Conservation (phyloP, 1,140 invertebrate species). For the Pachypeltis micranthus region DNA sequence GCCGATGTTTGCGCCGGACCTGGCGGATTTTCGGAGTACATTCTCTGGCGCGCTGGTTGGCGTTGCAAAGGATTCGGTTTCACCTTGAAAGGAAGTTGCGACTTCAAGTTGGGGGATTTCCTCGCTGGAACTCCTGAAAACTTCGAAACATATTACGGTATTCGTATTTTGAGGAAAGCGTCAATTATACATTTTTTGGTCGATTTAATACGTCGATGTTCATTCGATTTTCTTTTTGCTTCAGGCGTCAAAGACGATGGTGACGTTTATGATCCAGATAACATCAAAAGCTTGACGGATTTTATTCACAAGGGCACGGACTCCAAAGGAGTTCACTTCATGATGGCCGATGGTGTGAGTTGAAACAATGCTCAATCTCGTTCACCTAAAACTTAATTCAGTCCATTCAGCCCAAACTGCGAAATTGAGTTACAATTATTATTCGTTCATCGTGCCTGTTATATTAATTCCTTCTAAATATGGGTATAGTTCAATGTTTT, state of each 20-base stretch:
- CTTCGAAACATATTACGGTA: slow-evolving; percentile 89
- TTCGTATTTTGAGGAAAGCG: too few species aligned
- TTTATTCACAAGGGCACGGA: slow-evolving; percentile 67
- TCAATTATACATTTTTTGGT: too few species aligned
- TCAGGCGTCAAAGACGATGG: slow-evolving; percentile 58
- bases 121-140: slow-evolving; percentile 76
- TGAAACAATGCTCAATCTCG: neutral
- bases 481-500: too few species aligned
- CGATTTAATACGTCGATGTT: neutral
- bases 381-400: too few species aligned
- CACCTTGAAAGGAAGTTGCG: slow-evolving; percentile 74
- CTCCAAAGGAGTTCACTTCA: slow-evolving; percentile 78
- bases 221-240: slow-evolving; percentile 13
- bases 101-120: slow-evolving; percentile 88
- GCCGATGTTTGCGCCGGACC: slow-evolving; percentile 97
- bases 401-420: too few species aligned
- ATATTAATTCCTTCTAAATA: too few species aligned
- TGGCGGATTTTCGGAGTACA: slow-evolving; percentile 95
- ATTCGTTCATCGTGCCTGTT: too few species aligned
- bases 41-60: slow-evolving; percentile 79
- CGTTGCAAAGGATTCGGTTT: slow-evolving; percentile 88
- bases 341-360: slow-evolving; percentile 92
- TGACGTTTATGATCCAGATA: slow-evolving; percentile 74
- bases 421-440: too few species aligned
- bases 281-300: slow-evolving; percentile 62